phyloP scores from a whole-genome alignment of 2,797 vertebrate genomes.

The Acipenser transmontanus region DNA sequence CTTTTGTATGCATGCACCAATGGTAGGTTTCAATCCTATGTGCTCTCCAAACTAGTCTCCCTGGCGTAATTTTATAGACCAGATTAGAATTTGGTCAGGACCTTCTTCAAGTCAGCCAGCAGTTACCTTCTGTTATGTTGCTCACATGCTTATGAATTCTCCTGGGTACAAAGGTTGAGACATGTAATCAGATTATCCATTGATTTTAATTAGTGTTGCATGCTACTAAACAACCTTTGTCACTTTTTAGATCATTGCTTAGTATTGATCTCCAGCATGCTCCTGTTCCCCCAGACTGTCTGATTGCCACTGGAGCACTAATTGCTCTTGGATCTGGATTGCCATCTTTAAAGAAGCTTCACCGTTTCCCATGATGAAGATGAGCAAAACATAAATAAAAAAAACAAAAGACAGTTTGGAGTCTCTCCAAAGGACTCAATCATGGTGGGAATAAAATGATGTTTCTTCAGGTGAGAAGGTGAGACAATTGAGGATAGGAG shows the following conservation, averaged over 20 bases:
- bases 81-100: slow-evolving; percentile 40
- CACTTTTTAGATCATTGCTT: slow-evolving; percentile 56
- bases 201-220: slow-evolving; percentile 70
- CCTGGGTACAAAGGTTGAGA: slow-evolving; percentile 52
- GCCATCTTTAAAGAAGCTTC: slow-evolving; percentile 35
- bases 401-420: too few species aligned
- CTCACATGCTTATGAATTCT: slow-evolving; percentile 54
- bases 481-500: too few species aligned
- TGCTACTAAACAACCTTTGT: slow-evolving; percentile 68
- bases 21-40: too few species aligned
- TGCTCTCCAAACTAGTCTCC: too few species aligned
- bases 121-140: slow-evolving; percentile 32
- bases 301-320: slow-evolving; percentile 49
- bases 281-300: slow-evolving; percentile 45
- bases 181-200: slow-evolving; percentile 72
- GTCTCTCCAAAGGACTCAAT: too few species aligned
- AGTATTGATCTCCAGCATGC: slow-evolving; percentile 59
- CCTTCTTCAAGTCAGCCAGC: slow-evolving; percentile 55
- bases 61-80: slow-evolving; percentile 30
- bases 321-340: slow-evolving; percentile 44
- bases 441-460: too few species aligned
- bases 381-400: slow-evolving; percentile 13
- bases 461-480: too few species aligned
- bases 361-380: slow-evolving; percentile 17
- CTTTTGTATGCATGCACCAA: too few species aligned